Conservation (phyloP, 2,888 invertebrate species). For the Drosophila mimica region DNA sequence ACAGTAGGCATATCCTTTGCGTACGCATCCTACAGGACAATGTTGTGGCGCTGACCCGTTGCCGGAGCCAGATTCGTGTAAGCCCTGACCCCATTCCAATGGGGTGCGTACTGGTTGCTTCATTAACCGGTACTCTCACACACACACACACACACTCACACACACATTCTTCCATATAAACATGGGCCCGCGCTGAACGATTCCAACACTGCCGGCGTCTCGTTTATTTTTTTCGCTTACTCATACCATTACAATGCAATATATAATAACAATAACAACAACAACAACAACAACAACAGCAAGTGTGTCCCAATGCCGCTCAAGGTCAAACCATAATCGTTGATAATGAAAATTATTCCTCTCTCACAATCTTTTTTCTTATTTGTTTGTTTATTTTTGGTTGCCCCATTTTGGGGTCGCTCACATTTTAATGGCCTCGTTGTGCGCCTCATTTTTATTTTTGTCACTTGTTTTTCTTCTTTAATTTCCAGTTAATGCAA, state of each 20-base stretch:
- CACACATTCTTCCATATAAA: constrained; percentile 34
- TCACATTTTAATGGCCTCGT: constrained; percentile 56
- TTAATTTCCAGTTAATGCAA: constrained; percentile 72
- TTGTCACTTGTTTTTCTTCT: constrained; percentile 75
- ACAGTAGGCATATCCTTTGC: constrained; percentile 11
- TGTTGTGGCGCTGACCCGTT: constrained; percentile 31
- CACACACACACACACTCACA: constrained; percentile 9
- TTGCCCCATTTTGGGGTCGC: constrained; percentile 39
- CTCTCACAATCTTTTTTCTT: constrained; percentile 14
- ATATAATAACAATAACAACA: constrained; percentile 59
- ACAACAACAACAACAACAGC: constrained; percentile 24
- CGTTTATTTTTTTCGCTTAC: constrained; percentile 55
- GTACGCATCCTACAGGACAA: constrained; percentile 40
- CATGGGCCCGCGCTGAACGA: constrained; percentile 27
- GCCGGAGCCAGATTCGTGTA: constrained; percentile 28
- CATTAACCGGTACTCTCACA: constrained; percentile 65
- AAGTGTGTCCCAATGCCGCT: constrained; percentile 72
- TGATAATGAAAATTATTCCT: constrained; percentile 83
- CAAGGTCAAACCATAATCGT: constrained; percentile 84
- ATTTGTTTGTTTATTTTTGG: constrained; percentile 4
- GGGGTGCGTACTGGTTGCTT: constrained; percentile 74
- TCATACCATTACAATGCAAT: constrained; percentile 70
- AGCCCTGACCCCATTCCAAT: constrained; percentile 73
- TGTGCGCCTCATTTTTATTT: constrained; percentile 61
- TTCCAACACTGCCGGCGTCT: constrained; percentile 56